Conservation (phyloP, 2,888 invertebrate genomes). For the Willowsia nigromaculata region DNA sequence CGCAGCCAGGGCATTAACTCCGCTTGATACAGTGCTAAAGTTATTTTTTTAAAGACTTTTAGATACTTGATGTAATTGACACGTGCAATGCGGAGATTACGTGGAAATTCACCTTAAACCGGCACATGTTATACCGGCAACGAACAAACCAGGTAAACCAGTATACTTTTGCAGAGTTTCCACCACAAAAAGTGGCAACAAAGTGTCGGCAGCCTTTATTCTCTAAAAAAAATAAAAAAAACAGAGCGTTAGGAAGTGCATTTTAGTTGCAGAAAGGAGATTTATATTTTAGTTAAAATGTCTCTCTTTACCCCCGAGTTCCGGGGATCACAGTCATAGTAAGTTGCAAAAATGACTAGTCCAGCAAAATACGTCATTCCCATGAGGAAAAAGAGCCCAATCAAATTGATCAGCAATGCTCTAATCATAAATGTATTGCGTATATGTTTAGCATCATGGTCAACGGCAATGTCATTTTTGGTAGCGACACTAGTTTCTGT, state of each 20-base stretch:
- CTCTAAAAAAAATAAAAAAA: conserved; percentile 80
- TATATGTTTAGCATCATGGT: conserved; percentile 40
- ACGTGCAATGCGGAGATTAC: background rate
- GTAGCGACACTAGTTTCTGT: too few species aligned
- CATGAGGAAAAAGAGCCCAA: conserved; percentile 77
- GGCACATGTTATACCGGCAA: conserved; percentile 85
- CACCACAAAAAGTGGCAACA: conserved; percentile 94
- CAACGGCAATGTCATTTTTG: background rate
- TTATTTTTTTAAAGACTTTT: background rate
- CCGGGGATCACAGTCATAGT: conserved; percentile 75
- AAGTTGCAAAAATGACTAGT: conserved; percentile 77
- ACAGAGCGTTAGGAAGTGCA: background rate
- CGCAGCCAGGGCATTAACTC: conserved; percentile 94
- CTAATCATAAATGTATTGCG: conserved; percentile 29
- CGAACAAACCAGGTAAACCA: conserved; percentile 94
- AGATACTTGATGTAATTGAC: background rate
- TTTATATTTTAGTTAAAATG: background rate
- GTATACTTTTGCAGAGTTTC: conserved; percentile 87
- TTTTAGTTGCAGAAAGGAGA: background rate
- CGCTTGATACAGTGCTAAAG: conserved; percentile 95
- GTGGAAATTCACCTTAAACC: conserved; percentile 73
- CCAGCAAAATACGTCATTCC: conserved; percentile 76
- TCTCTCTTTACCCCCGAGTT: conserved; percentile 44
- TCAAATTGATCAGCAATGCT: conserved; percentile 76
- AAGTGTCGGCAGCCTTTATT: conserved; percentile 88